phyloP scores from a whole-genome alignment of 2,797 vertebrate species.

The Chaetodon trifasciatus region DNA sequence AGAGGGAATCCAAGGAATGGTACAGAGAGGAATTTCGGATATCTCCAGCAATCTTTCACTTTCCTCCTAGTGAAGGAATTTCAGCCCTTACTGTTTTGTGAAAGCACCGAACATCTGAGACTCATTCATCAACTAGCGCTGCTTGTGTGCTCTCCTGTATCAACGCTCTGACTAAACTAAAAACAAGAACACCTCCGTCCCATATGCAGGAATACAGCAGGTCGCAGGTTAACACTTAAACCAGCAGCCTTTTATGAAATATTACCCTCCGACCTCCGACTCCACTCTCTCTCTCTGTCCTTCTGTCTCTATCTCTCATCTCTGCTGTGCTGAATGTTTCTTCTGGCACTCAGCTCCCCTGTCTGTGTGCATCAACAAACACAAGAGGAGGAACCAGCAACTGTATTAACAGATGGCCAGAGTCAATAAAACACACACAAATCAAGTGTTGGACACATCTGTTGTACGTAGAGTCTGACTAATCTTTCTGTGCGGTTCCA shows the following conservation, averaged over 20 bases:
- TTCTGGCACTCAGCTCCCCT: slow-evolving; percentile 80
- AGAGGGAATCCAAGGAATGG: slow-evolving; percentile 80
- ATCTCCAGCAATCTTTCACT: slow-evolving; percentile 80
- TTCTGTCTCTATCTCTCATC: slow-evolving; percentile 62
- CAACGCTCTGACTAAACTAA: slow-evolving; percentile 16
- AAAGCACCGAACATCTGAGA: slow-evolving; percentile 72
- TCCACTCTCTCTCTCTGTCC: slow-evolving; percentile 34
- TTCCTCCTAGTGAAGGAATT: slow-evolving; percentile 75
- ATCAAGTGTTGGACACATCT: slow-evolving; percentile 86
- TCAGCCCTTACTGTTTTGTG: slow-evolving; percentile 60
- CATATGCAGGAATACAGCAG: slow-evolving; percentile 42
- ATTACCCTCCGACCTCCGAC: slow-evolving; percentile 56
- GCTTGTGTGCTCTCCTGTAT: slow-evolving; percentile 39
- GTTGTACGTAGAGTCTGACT: slow-evolving; percentile 79
- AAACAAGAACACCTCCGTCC: slow-evolving; percentile 55
- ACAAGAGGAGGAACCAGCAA: slow-evolving; percentile 84
- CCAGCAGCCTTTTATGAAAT: slow-evolving; percentile 67
- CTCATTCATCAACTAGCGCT: slow-evolving; percentile 64
- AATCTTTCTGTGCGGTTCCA: slow-evolving; percentile 83
- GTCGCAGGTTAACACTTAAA: slow-evolving; percentile 66
- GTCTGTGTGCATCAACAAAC: slow-evolving; percentile 86
- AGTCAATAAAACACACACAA: slow-evolving; percentile 90
- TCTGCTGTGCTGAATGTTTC: slow-evolving; percentile 80
- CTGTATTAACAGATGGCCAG: slow-evolving; percentile 91
- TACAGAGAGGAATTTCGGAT: slow-evolving; percentile 75